Base-by-base conservation (phyloP, 2,113 vertebrate genomes). In the Eolophus roseicapilla region DNA sequence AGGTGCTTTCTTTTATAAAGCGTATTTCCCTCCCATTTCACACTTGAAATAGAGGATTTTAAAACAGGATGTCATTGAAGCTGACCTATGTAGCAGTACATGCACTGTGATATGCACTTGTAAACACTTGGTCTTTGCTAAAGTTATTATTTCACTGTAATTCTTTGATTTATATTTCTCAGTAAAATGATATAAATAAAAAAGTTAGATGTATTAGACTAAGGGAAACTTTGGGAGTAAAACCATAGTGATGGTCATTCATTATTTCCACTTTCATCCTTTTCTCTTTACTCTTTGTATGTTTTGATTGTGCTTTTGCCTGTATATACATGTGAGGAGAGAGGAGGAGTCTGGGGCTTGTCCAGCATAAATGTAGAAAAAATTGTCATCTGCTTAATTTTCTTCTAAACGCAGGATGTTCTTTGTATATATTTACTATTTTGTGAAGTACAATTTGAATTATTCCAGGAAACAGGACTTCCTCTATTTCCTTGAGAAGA, bases 401-500 rank as follows among this genome's bases (percentile, higher is more conserved):
- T 95, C 8, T 62, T 91, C 65, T 91, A 90, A 84, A 82, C 0
- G 41, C 93, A 97, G 96, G 96, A 96, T 95, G 94, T 96, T 87
- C 96, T 95, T 95, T 95, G 86, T 95, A 90, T 95, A 96, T 97
- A 69, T 95, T 94, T 95, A 89, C 74, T 95, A 44, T 94, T 93
- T 95, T 92, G 67, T 91, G 89, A 87, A 95, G 78, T 89, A 91
- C 77, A 76, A 79, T 82, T 96, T 94, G 86, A 94, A 69, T 95
- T 95, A 95, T 90, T 50, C 74, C 95, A 97, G 96, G 96, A 96
- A 95, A 62, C 52, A 82, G 15, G 33, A 52, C 87, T 96, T 95
- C 67, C 57, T 92, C 70, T 95, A 87, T 92, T 97, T 96, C 87
- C 93, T 96, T 79, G 85, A 82, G 70, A 71, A 82, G 70, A 92